A percentile compares a stretch with the other conserved stretches of the same genome.
Evolutionary conservation across 2,113 vertebrate genomes (phyloP).

Genomic region (Baryphthengus martii): DNA sequence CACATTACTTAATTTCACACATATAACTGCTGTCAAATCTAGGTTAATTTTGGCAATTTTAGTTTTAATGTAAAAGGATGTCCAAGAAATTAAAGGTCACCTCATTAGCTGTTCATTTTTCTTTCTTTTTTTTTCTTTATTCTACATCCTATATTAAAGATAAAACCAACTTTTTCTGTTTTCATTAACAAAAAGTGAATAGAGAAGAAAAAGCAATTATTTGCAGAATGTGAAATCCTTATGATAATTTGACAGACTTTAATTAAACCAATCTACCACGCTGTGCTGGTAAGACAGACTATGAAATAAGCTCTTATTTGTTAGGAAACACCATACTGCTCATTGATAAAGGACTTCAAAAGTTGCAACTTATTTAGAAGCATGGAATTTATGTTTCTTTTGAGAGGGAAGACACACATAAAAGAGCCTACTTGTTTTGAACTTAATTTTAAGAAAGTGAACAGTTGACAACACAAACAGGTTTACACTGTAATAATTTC

Average conservation of each 20-base stretch:
- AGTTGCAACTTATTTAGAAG: slow-evolving; percentile 32
- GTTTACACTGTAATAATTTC: background rate
- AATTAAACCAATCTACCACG: slow-evolving; percentile 86
- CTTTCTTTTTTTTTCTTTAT: background rate
- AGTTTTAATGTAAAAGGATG: slow-evolving; percentile 45
- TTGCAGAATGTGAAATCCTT: slow-evolving; percentile 78
- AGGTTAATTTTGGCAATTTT: slow-evolving; percentile 39
- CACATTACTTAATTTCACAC: background rate
- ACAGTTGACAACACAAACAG: background rate
- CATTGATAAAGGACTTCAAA: slow-evolving; percentile 48
- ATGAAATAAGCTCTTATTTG: slow-evolving; percentile 51
- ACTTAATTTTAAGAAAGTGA: background rate
- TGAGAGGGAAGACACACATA: background rate
- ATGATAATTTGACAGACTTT: slow-evolving; percentile 80
- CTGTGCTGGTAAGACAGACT: slow-evolving; percentile 59
- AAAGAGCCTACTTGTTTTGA: background rate
- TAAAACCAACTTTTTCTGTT: slow-evolving; percentile 37
- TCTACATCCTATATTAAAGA: slow-evolving; percentile 28
- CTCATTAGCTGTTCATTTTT: slow-evolving; percentile 27
- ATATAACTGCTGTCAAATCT: background rate
- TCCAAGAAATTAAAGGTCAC: slow-evolving; percentile 43
- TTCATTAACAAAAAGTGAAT: slow-evolving; percentile 66
- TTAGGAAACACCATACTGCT: slow-evolving; percentile 43
- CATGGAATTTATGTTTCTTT: slow-evolving; percentile 7
- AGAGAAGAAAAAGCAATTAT: slow-evolving; percentile 78